These are phyloP conservation scores for Diachrysia chrysitis DNA, from an alignment of 2,888 invertebrate species.

Conservation along the genomic window DNA sequence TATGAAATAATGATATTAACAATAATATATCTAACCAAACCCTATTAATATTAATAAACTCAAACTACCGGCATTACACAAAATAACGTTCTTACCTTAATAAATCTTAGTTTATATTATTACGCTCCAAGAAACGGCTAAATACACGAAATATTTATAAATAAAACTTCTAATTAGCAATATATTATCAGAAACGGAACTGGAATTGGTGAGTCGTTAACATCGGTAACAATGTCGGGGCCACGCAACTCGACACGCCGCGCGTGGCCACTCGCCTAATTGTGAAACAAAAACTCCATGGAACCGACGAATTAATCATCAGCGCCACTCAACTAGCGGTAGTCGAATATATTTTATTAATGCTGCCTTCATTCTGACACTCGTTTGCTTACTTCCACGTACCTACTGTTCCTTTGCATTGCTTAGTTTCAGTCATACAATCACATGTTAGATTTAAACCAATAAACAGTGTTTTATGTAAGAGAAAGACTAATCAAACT, in stretches of 20 bases:
- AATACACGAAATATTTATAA: conserved; percentile 63
- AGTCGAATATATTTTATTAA: conserved; percentile 75
- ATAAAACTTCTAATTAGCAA: conserved; percentile 78
- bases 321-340: conserved; percentile 71
- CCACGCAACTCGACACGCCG: conserved; percentile 78
- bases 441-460: not conserved
- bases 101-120: conserved; percentile 57
- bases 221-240: conserved; percentile 74
- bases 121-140: conserved; percentile 55
- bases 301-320: conserved; percentile 85
- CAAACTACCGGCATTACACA: conserved; percentile 48
- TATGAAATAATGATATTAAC: conserved; percentile 16
- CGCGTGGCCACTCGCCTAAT: conserved; percentile 78
- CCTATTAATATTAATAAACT: conserved; percentile 38
- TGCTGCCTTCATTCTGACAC: conserved; percentile 68
- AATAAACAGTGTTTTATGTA: not conserved
- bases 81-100: conserved; percentile 42
- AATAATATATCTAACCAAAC: conserved; percentile 13
- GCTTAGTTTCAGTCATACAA: conserved; percentile 7
- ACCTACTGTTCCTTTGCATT: conserved; percentile 13
- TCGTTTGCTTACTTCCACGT: conserved; percentile 40
- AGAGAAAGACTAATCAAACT: not conserved
- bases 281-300: conserved; percentile 85
- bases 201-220: conserved; percentile 75
- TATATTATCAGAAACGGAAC: conserved; percentile 79